Conservation (phyloP, 2,888 invertebrate species). For the Trichopria drosophilae region DNA sequence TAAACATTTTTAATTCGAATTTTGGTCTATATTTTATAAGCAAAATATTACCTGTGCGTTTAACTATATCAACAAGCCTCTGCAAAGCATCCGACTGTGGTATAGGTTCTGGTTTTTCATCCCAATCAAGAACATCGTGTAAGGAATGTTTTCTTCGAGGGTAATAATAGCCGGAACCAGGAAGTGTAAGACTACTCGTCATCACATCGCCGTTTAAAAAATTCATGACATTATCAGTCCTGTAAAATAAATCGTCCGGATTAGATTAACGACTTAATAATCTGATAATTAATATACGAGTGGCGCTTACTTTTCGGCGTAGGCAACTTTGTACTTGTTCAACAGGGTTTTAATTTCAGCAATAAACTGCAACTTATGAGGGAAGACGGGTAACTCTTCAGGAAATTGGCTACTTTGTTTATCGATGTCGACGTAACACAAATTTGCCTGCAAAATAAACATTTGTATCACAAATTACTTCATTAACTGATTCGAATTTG, state of each 20-base stretch:
- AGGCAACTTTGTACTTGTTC: constrained; percentile 66
- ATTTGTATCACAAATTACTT: constrained; percentile 6
- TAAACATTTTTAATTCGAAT: no score
- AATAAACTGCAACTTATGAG: constrained; percentile 83
- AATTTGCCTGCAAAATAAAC: constrained; percentile 69
- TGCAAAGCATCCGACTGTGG: constrained; percentile 78
- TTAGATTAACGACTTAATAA: background rate
- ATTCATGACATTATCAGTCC: constrained; percentile 57
- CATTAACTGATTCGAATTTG: constrained; percentile 2
- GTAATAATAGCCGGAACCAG: constrained; percentile 64
- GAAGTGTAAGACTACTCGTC: constrained; percentile 79
- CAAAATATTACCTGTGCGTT: constrained; percentile 68
- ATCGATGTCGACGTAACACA: constrained; percentile 96
- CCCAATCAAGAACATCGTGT: constrained; percentile 75
- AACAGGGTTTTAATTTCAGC: constrained; percentile 72
- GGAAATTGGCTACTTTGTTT: constrained; percentile 89
- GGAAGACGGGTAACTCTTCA: constrained; percentile 92
- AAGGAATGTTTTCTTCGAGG: constrained; percentile 78
- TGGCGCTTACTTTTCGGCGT: constrained; percentile 53
- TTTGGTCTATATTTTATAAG: no score
- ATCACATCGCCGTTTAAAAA: constrained; percentile 67
- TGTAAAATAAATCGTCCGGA: constrained; percentile 32
- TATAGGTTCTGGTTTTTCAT: constrained; percentile 60
- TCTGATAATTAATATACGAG: background rate
- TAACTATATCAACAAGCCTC: constrained; percentile 83